Conservation (phyloP, 1,140 invertebrate genomes). For the Saccostrea cuccullata region DNA sequence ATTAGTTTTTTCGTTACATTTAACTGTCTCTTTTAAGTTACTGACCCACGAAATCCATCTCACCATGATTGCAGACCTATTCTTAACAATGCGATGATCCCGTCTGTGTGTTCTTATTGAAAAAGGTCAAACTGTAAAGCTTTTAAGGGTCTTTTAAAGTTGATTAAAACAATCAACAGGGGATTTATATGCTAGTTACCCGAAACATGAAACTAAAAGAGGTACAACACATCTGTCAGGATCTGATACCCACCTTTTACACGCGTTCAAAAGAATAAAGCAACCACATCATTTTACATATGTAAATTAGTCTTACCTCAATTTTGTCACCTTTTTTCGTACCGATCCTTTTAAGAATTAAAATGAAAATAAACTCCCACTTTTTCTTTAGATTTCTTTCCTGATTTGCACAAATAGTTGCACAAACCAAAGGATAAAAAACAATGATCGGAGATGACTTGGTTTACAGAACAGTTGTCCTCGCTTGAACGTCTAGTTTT, state of each 20-base stretch:
- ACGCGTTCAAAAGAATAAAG: conserved; percentile 24
- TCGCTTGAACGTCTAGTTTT: conserved; percentile 21
- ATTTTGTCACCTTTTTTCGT: conserved; percentile 7
- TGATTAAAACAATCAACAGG: conserved; percentile 29
- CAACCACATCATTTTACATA: conserved; percentile 3
- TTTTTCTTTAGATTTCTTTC: neutral
- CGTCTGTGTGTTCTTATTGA: conserved; percentile 27
- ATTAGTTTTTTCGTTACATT: neutral
- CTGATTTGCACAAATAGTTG: neutral
- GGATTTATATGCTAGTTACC: conserved; percentile 22
- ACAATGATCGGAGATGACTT: conserved; percentile 6
- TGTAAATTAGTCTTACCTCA: conserved; percentile 13
- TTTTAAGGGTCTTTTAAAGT: conserved; percentile 21
- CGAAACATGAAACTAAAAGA: conserved; percentile 12
- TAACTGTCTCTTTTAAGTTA: conserved; percentile 32
- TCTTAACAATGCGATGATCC: conserved; percentile 27
- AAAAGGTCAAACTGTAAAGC: conserved; percentile 29
- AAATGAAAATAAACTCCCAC: conserved; percentile 7
- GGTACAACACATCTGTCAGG: conserved; percentile 2
- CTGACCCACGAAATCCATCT: conserved; percentile 22
- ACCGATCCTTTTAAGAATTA: conserved; percentile 1
- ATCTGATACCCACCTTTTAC: conserved; percentile 5
- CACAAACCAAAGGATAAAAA: neutral
- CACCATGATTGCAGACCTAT: neutral
- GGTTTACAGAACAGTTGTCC: neutral